phyloP scores from a whole-genome alignment of 2,113 vertebrate genomes.

The Romanogobio albipinnatus region DNA sequence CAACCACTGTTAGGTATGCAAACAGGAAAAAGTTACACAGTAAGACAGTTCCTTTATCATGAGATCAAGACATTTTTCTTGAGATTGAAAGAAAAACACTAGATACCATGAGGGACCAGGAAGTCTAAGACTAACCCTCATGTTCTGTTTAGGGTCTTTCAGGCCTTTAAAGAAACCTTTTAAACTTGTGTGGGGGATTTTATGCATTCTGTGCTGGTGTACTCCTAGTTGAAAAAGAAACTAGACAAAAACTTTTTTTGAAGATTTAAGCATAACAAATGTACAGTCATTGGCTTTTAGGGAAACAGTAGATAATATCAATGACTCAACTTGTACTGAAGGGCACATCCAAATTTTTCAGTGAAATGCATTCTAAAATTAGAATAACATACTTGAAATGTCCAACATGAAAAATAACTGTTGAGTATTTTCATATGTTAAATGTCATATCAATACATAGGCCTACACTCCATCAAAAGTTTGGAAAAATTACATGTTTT shows the following conservation, averaged over 20 bases:
- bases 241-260: too few relatives aligned
- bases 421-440: too few relatives aligned
- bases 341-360: background rate
- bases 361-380: background rate
- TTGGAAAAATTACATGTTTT: too few relatives aligned
- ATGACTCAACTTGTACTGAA: background rate
- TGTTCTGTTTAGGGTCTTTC: background rate
- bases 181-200: background rate
- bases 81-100: background rate
- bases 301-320: background rate
- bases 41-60: constrained; percentile 4
- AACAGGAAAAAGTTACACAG: too few relatives aligned
- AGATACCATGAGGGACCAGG: background rate
- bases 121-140: background rate
- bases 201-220: too few relatives aligned
- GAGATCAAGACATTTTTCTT: background rate
- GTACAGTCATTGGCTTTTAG: background rate
- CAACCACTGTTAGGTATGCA: background rate
- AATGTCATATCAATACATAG: too few relatives aligned
- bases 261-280: background rate
- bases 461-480: too few relatives aligned
- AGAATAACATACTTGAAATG: background rate
- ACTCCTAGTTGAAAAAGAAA: background rate
- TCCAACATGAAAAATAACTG: background rate
- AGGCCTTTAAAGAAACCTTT: background rate